These are phyloP conservation scores for Drosophila anomelani DNA, from an alignment of 2,888 invertebrate genomes.

Conservation along the genomic window DNA sequence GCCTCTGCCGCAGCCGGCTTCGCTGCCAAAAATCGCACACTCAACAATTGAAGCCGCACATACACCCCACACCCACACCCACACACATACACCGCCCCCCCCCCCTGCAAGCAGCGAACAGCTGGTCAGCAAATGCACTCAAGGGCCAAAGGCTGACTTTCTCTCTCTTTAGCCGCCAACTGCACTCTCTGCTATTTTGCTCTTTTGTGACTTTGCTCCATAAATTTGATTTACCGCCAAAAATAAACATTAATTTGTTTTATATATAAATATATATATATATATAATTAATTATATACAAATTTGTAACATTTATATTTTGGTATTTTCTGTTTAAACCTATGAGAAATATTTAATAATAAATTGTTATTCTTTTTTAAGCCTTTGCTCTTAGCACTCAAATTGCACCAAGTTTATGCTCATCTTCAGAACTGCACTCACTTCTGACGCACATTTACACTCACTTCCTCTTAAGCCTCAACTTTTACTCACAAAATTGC, in stretches of 20 bases:
- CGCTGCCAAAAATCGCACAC: conserved; percentile 34
- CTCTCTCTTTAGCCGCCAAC: neutral
- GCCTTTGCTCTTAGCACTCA: neutral
- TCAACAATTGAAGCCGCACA: conserved; percentile 24
- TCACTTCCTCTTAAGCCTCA: neutral
- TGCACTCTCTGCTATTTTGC: conserved; percentile 17
- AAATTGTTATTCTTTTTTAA: neutral
- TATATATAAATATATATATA: too few relatives aligned
- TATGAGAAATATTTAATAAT: neutral
- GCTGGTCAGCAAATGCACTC: conserved; percentile 39
- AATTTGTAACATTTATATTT: neutral
- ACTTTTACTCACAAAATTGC: neutral
- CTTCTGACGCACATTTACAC: neutral
- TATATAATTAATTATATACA: neutral
- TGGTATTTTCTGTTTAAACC: neutral
- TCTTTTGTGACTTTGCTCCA: neutral
- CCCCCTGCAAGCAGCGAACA: conserved; percentile 23
- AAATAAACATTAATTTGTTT: too few relatives aligned
- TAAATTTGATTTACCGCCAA: neutral
- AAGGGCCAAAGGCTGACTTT: neutral
- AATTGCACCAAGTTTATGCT: neutral
- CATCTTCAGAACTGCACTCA: neutral
- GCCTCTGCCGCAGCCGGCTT: conserved; percentile 25
- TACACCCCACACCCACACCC: neutral
- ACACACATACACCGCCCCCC: neutral